These are phyloP conservation scores for Cryptus viduatorius DNA, from an alignment of 2,888 invertebrate genomes.

Conservation along the genomic window DNA sequence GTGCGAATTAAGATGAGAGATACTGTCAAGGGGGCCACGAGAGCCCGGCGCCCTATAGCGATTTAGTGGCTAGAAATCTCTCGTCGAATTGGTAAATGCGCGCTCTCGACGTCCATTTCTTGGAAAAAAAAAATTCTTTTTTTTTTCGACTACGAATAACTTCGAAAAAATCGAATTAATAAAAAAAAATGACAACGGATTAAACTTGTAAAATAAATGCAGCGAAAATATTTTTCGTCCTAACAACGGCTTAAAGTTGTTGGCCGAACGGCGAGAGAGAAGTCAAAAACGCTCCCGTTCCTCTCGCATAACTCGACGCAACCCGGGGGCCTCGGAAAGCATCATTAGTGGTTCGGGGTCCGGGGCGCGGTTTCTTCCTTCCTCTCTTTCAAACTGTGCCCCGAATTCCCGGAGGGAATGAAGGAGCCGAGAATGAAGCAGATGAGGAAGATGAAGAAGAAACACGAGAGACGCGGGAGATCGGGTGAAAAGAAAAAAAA, in stretches of 20 bases:
- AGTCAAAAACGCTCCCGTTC: conserved; percentile 50
- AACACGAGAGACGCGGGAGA: conserved; percentile 7
- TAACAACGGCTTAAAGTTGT: conserved; percentile 64
- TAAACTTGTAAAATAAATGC: not conserved
- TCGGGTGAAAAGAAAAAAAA: conserved; percentile 45
- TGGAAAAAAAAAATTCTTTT: too few relatives aligned
- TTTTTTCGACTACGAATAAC: not conserved
- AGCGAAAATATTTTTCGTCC: conserved; percentile 12
- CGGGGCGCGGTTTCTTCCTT: conserved; percentile 72
- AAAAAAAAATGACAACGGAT: not conserved
- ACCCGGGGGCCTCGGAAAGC: conserved; percentile 68
- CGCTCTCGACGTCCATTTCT: not conserved
- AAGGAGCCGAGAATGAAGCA: conserved; percentile 25
- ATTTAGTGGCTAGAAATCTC: conserved; percentile 63
- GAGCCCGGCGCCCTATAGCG: conserved; percentile 39
- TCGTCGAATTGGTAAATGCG: not conserved
- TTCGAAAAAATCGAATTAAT: not conserved
- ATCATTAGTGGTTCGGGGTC: conserved; percentile 72
- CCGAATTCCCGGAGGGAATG: conserved; percentile 64
- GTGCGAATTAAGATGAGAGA: conserved; percentile 66
- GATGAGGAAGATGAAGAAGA: conserved; percentile 54
- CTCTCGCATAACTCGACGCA: conserved; percentile 62
- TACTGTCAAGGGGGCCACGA: conserved; percentile 53
- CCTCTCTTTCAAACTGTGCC: conserved; percentile 69
- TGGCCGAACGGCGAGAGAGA: conserved; percentile 64